These are phyloP conservation scores for Aphidius ervi DNA, from an alignment of 1,140 invertebrate species.

Conservation along the genomic window DNA sequence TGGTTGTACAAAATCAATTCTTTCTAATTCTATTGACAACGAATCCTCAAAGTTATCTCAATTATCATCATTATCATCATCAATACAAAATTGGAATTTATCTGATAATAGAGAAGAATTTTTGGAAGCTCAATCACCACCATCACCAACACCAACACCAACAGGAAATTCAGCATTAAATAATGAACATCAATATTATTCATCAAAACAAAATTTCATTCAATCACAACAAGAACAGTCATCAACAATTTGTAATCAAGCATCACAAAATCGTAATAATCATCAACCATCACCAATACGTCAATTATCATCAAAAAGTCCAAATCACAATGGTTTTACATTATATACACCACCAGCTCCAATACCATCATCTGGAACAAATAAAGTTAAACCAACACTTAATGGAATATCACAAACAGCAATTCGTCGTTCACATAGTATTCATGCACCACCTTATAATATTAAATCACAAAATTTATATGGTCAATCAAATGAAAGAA, in stretches of 20 bases:
- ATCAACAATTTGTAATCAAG: too few species aligned
- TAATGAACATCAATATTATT: slow-evolving; percentile 29
- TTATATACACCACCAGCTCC: slow-evolving; percentile 57
- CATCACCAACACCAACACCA: slow-evolving; percentile 39
- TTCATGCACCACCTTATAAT: slow-evolving; percentile 46
- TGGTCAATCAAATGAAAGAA: slow-evolving; percentile 36
- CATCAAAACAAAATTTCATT: slow-evolving; percentile 22
- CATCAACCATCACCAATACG: slow-evolving; percentile 35
- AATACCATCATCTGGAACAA: slow-evolving; percentile 48
- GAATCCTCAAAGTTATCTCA: slow-evolving; percentile 32
- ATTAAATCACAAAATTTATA: slow-evolving; percentile 19
- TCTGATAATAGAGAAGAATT: slow-evolving; percentile 44
- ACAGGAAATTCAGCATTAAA: slow-evolving; percentile 23
- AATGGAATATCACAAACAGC: slow-evolving; percentile 49
- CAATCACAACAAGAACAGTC: slow-evolving; percentile 17
- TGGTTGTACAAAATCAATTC: slow-evolving; percentile 14
- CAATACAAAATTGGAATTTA: slow-evolving; percentile 39
- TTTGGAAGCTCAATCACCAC: slow-evolving; percentile 44
- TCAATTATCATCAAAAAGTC: slow-evolving; percentile 33
- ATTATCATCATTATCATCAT: slow-evolving; percentile 39
- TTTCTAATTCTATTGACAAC: slow-evolving; percentile 26
- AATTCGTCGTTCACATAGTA: slow-evolving; percentile 53
- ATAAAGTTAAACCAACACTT: slow-evolving; percentile 51
- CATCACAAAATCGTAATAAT: too few species aligned
- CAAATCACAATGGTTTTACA: slow-evolving; percentile 55